Base-by-base conservation (phyloP, 1,140 invertebrate genomes). In the Anadara kagoshimensis region DNA sequence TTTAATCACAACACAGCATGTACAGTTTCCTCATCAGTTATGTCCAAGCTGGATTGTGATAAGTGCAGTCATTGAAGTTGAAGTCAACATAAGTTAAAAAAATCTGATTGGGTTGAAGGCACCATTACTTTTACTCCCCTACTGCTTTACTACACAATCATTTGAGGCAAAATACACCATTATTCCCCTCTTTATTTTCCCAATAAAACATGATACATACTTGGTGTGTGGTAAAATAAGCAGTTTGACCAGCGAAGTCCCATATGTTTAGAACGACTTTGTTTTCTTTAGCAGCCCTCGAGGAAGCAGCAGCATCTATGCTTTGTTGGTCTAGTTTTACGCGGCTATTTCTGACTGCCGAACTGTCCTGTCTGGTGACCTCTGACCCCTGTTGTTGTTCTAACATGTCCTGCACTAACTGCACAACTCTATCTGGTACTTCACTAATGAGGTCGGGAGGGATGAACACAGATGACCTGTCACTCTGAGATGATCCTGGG, bases 211-310 rank as follows among this genome's bases (percentile, higher is more conserved):
- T 29, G 14, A 36, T 63, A 62, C 14, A 67, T 78, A 88, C 84
- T 81, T 89, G 87, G 76, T 90, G 87, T 49, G 87, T 85, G 43
- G 87, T 83, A 62, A 89, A 83, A 77, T 87, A 88, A 8, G 85
- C 79, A 47, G 82, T 75, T 70, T 89, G 82, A n/a, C 87, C 88
- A 64, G 84, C 82, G 79, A 90, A 90, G 76, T 90, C 88, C 85
- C 87, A 89, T 26, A 89, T 86, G 79, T 89, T 86, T 43, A 89
- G 76, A 26, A 83, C 78, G 20, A 85, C 77, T 63, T 69, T 76
- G 41, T 61, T 22, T 71, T 59, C 70, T 49, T 61, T 43, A n/a
- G 59, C 61, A 22, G 18, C 11, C n/a, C 41, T 29, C 41, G 16
- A 0, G 16, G 59, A 29, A 63, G 51, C 22, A 24, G 44, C 18